Conservation (phyloP, 1,140 invertebrate genomes). For the Drosophila melanica region DNA sequence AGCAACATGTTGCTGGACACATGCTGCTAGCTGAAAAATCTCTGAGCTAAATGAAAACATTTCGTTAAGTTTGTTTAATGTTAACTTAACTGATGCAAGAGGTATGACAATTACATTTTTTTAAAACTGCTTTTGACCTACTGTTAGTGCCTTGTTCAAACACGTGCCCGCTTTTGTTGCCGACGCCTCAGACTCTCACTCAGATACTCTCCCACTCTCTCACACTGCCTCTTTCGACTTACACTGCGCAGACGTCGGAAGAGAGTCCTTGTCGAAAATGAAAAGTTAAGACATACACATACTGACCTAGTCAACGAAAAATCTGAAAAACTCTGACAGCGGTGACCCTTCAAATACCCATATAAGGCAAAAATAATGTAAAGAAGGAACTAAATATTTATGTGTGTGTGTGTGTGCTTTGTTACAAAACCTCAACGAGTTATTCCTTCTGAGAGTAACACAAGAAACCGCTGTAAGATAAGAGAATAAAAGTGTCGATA, state of each 20-base stretch:
- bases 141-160: too few species aligned
- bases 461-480: neutral
- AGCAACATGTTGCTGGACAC: too few species aligned
- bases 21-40: too few species aligned
- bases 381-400: slow-evolving; percentile 8
- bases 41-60: too few species aligned
- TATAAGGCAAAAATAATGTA: slow-evolving; percentile 58
- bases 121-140: too few species aligned
- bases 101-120: too few species aligned
- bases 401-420: slow-evolving; percentile 5
- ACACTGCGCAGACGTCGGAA: slow-evolving; percentile 52
- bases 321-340: slow-evolving; percentile 14
- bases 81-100: too few species aligned
- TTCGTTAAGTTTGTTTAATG: too few species aligned
- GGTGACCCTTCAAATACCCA: slow-evolving; percentile 58
- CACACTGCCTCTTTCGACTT: neutral
- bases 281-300: slow-evolving; percentile 65
- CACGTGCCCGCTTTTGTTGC: slow-evolving; percentile 36
- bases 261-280: slow-evolving; percentile 27
- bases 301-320: slow-evolving; percentile 77
- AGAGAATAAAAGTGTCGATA: slow-evolving; percentile 14
- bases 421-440: too few species aligned
- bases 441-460: neutral
- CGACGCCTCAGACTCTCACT: slow-evolving; percentile 22
- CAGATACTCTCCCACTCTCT: slow-evolving; percentile 11